Base-by-base conservation (phyloP, 2,888 invertebrate genomes). In the Melanostoma mellinum region DNA sequence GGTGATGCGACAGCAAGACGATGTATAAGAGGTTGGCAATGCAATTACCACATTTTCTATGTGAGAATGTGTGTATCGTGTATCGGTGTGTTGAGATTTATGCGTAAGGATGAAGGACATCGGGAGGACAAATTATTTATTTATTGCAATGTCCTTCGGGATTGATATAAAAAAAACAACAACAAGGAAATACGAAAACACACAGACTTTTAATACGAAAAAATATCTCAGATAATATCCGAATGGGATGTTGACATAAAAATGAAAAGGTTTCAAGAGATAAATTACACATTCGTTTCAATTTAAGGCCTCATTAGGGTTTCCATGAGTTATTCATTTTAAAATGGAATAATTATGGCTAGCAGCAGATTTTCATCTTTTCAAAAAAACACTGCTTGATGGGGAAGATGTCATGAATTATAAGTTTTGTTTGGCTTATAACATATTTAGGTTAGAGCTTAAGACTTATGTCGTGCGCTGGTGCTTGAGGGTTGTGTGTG, bases 41-140 rank as follows among this genome's bases (percentile, higher is more conserved):
- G 75, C 67, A 79, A 84, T 84, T 84, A 84, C 74, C 84, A 71
- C 79, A 67, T 75, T 56, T 50, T 48, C 40, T 6, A 46, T 38
- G 2, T 3, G 40, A 32, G 2, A 6, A 36, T 35, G 3, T 67
- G 35, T 6, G 20, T 55, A 42, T 76, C 20, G 20, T 20, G 20
- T 20, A 20, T 20, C 20, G 20, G 48, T 71, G 46, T 55, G 35
- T 38, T 36, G n/a, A 58, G 30, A 38, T 56, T 63, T 53, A 36
- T 74, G 67, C 63, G 63, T 36, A 60, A 52, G 32, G n/a, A 50
- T 46, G 32, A 73, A 48, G 65, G 55, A 61, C 52, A 33, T 67
- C 40, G 52, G 63, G 58, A 63, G 77, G 68, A 79, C 74, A 84
- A 60, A 82, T 84, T 71, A 84, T 74, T 84, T 84, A 84, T 84